A percentile compares a stretch with the other conserved stretches of the same genome.
Evolutionary conservation across 2,113 vertebrate species (phyloP).

Genomic region (Mesocricetus auratus): DNA sequence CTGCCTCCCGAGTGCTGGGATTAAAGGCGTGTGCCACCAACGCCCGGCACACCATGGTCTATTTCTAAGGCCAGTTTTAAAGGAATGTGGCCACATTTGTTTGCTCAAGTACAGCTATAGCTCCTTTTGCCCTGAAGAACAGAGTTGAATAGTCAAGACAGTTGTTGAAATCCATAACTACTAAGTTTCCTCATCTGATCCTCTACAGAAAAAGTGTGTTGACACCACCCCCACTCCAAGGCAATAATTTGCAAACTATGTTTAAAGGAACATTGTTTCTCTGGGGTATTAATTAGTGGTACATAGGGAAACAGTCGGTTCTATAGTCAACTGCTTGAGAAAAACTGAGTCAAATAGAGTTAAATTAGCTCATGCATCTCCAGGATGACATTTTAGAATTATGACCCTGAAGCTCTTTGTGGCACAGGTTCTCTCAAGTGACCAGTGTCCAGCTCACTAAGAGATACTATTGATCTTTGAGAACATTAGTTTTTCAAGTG

Average conservation of each 20-base stretch:
- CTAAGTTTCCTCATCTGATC: slow-evolving; percentile 28
- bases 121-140: background rate
- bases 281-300: background rate
- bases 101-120: background rate
- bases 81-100: background rate
- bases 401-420: background rate
- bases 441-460: background rate
- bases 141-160: background rate
- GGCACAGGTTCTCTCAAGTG: background rate
- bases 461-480: background rate
- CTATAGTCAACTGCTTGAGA: slow-evolving; percentile 12
- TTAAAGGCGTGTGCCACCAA: too few relatives aligned
- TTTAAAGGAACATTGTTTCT: slow-evolving; percentile 1
- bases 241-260: background rate
- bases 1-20: too few relatives aligned
- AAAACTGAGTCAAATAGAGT: slow-evolving; percentile 30
- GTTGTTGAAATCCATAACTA: slow-evolving; percentile 32
- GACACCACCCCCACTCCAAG: background rate
- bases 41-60: background rate
- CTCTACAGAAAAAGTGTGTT: background rate
- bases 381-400: background rate
- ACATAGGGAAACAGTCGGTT: background rate
- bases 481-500: slow-evolving; percentile 39
- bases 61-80: background rate
- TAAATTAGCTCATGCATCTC: slow-evolving; percentile 27